phyloP scores from a whole-genome alignment of 2,113 vertebrate genomes.

The Chlorodrepanis virens region DNA sequence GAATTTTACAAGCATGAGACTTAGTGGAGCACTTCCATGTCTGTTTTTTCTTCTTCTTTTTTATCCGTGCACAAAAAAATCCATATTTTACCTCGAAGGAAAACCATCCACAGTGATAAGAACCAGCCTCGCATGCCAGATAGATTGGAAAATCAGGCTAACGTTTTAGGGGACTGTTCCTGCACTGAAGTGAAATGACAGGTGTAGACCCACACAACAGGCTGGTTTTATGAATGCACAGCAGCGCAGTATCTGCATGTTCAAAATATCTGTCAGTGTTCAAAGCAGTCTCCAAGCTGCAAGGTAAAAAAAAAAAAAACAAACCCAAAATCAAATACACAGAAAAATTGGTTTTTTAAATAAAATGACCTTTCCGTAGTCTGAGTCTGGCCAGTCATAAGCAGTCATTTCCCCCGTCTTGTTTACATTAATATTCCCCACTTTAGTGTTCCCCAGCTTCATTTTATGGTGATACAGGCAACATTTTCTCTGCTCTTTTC shows the following conservation, averaged over 20 bases:
- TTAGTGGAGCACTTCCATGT: neutral
- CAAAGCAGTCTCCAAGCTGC: neutral
- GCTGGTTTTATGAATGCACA: neutral
- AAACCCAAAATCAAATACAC: rapidly evolving
- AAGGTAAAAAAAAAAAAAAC: neutral
- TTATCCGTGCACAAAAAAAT: neutral
- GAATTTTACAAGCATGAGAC: neutral
- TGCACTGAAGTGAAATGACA: neutral
- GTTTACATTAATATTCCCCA: neutral
- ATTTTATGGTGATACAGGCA: neutral
- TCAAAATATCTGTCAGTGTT: neutral
- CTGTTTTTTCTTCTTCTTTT: neutral
- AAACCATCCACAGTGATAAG: neutral
- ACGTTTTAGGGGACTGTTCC: neutral
- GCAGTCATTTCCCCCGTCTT: neutral
- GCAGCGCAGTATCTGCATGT: neutral
- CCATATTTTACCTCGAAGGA: neutral
- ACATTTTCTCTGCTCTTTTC: neutral
- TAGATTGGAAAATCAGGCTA: neutral
- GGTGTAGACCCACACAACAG: neutral
- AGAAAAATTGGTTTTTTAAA: neutral
- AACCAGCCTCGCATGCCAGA: neutral
- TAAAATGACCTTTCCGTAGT: neutral
- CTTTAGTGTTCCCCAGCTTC: neutral
- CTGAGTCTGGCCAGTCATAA: neutral